Conservation (phyloP, 2,888 invertebrate genomes). For the Heliconius ismenius region DNA sequence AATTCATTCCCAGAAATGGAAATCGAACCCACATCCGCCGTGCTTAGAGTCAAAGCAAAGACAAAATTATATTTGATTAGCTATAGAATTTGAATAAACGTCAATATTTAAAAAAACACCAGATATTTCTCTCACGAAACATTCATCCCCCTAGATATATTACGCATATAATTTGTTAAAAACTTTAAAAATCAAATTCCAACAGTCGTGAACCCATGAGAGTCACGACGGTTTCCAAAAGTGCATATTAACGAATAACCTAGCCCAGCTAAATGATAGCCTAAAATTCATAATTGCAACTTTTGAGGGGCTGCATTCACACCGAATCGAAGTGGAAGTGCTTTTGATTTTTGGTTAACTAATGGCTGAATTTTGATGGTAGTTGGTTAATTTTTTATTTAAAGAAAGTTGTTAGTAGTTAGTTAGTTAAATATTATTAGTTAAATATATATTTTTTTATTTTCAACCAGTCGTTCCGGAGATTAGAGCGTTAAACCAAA, state of each 20-base stretch:
- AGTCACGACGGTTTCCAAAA: constrained; percentile 64
- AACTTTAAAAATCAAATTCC: constrained; percentile 51
- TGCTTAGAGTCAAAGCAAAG: neutral
- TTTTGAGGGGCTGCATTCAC: constrained; percentile 48
- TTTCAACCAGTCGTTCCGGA: neutral
- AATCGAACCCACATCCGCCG: neutral
- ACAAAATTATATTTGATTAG: neutral
- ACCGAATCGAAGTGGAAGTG: constrained; percentile 45
- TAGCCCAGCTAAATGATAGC: constrained; percentile 67
- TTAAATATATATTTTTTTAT: neutral
- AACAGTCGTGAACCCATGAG: constrained; percentile 60
- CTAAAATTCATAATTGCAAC: constrained; percentile 62
- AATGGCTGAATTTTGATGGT: neutral
- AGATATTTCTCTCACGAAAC: neutral
- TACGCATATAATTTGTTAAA: constrained; percentile 46
- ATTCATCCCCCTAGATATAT: constrained; percentile 21
- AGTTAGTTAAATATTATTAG: too few species aligned
- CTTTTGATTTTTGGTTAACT: neutral
- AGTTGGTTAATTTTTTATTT: neutral
- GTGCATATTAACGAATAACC: constrained; percentile 59
- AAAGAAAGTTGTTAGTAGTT: too few species aligned
- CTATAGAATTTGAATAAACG: neutral
- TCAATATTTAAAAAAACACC: neutral
- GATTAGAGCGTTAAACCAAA: neutral
- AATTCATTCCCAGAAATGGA: neutral